A percentile compares a stretch with the other conserved stretches of the same genome.
phyloP scores from a whole-genome alignment of 2,888 invertebrate species.

The Argynnis bischoffii region DNA sequence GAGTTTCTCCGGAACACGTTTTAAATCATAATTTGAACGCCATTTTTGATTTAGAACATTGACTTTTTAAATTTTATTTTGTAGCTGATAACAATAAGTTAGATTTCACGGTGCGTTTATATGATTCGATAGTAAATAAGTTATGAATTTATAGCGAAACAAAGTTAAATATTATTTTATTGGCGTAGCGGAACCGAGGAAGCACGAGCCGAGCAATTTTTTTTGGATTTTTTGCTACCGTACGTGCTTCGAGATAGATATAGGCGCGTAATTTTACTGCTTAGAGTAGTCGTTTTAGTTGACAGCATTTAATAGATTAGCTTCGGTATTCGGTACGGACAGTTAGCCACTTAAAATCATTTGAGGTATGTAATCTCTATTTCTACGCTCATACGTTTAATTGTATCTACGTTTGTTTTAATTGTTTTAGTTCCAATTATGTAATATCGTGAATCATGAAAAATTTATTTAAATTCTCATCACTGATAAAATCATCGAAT shows the following conservation, averaged over 20 bases:
- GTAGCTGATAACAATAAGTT: constrained; percentile 29
- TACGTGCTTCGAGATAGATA: constrained; percentile 23
- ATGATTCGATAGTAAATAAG: constrained; percentile 25
- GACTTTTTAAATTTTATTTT: constrained; percentile 64
- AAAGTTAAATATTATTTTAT: constrained; percentile 27
- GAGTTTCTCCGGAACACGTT: constrained; percentile 82
- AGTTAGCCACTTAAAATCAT: constrained; percentile 52
- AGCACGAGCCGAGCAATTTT: constrained; percentile 27
- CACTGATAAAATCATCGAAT: constrained; percentile 6
- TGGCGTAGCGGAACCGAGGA: constrained; percentile 31
- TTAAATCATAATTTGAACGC: constrained; percentile 81
- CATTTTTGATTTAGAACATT: constrained; percentile 78
- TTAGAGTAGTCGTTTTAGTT: constrained; percentile 37
- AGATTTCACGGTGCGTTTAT: constrained; percentile 31
- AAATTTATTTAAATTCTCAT: constrained; percentile 17
- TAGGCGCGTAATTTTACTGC: constrained; percentile 22
- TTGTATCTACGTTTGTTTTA: constrained; percentile 30
- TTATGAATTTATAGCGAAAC: constrained; percentile 23
- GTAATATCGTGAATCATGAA: constrained; percentile 28
- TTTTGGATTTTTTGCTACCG: constrained; percentile 26
- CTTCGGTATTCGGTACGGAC: constrained; percentile 47
- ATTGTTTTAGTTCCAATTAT: constrained; percentile 35
- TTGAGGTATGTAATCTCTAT: constrained; percentile 49
- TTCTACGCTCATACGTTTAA: constrained; percentile 43
- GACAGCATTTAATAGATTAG: constrained; percentile 51